Evolutionary conservation across 2,888 invertebrate genomes (phyloP).

Genomic region (Glaucopsyche alexis): DNA sequence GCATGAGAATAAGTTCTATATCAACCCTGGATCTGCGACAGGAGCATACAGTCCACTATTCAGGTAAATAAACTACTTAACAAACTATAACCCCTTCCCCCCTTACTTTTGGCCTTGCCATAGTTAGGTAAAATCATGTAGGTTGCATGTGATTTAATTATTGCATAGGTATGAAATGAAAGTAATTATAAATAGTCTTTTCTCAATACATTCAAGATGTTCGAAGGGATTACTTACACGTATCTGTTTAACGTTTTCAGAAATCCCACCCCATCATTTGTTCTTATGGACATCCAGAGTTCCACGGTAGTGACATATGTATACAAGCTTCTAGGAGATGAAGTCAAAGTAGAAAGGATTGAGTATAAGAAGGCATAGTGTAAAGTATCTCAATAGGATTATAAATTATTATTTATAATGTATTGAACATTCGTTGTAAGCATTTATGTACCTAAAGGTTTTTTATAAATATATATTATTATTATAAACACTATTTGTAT

Average conservation of each 20-base stretch:
- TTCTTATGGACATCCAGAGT: slow-evolving; percentile 99
- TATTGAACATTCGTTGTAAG: slow-evolving; percentile 21
- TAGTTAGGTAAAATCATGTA: no score
- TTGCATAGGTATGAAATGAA: no score
- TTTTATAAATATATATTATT: slow-evolving; percentile 11
- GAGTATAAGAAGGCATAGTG: slow-evolving; percentile 94
- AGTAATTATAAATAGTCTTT: no score
- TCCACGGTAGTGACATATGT: slow-evolving; percentile 98
- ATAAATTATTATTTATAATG: slow-evolving; percentile 28
- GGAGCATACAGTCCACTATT: slow-evolving; percentile 97
- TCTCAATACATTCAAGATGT: no score
- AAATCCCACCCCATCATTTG: slow-evolving; percentile 96
- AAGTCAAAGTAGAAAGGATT: slow-evolving; percentile 99
- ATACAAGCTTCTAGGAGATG: slow-evolving; percentile 97
- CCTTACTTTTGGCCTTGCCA: no score
- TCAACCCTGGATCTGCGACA: slow-evolving; percentile 99
- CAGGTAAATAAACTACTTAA: slow-evolving; percentile 79
- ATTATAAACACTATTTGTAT: slow-evolving; percentile 16
- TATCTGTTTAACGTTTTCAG: slow-evolving; percentile 76
- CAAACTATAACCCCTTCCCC: background rate
- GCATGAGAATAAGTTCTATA: slow-evolving; percentile 99
- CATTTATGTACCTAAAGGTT: background rate
- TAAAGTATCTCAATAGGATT: slow-evolving; percentile 22
- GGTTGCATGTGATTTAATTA: no score
- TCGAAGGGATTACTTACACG: no score